Conservation (phyloP, 2,797 vertebrate genomes). For the Apodemus agrarius region DNA sequence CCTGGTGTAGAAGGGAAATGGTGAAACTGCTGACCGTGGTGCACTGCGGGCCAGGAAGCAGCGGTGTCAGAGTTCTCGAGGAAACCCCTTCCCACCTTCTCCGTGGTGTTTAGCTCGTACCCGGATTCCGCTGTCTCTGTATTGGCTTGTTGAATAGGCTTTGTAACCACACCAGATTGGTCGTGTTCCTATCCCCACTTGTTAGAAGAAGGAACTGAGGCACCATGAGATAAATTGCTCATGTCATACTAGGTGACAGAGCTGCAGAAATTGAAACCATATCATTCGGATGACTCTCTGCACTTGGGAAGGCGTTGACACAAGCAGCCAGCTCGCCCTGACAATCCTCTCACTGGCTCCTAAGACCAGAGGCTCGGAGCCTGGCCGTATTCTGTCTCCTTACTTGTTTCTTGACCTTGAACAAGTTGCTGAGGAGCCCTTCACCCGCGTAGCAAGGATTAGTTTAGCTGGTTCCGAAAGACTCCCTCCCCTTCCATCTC, state of each 20-base stretch:
- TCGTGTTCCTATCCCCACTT: not conserved
- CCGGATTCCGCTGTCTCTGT: not conserved
- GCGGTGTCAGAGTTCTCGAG: not conserved
- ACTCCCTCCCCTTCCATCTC: not conserved
- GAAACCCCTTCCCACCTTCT: not conserved
- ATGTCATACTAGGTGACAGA: not conserved
- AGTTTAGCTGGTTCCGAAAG: not conserved
- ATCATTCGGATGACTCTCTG: not conserved
- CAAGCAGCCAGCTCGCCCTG: not conserved
- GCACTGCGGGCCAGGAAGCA: not conserved
- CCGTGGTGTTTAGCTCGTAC: not conserved
- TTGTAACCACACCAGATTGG: not conserved
- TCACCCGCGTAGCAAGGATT: not conserved
- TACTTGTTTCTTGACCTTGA: conserved; percentile 57
- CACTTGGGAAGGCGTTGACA: not conserved
- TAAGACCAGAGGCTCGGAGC: conserved; percentile 33
- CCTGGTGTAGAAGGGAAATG: not conserved
- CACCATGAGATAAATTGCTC: not conserved
- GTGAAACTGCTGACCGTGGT: not conserved
- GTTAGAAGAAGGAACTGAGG: conserved; percentile 22
- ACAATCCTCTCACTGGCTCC: conserved; percentile 21
- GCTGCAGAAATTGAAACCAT: not conserved
- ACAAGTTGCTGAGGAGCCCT: conserved; percentile 33
- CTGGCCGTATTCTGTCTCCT: not conserved
- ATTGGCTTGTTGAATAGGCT: not conserved